A percentile compares a stretch with the other conserved stretches of the same genome.
Evolutionary conservation across 2,888 invertebrate species (phyloP).

Genomic region (Leptogaster cylindrica): DNA sequence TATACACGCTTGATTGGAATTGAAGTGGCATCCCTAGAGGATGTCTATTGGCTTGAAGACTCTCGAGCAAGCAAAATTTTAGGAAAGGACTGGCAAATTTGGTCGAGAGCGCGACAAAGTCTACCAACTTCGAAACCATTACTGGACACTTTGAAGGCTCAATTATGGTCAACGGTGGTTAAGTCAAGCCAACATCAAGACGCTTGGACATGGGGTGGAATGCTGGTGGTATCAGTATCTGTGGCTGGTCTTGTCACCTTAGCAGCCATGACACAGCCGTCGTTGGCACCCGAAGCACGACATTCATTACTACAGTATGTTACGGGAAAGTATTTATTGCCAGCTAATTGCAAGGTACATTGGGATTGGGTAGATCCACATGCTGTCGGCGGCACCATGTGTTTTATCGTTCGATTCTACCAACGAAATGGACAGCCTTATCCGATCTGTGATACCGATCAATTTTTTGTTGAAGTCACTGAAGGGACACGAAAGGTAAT

Average conservation of each 20-base stretch:
- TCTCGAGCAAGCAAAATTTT: slow-evolving; percentile 76
- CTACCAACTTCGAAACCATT: slow-evolving; percentile 82
- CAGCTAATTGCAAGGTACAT: slow-evolving; percentile 79
- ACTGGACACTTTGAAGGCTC: slow-evolving; percentile 78
- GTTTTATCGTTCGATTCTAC: slow-evolving; percentile 88
- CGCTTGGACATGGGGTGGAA: slow-evolving; percentile 92
- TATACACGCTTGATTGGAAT: slow-evolving; percentile 77
- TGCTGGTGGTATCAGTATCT: slow-evolving; percentile 88
- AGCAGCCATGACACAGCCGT: slow-evolving; percentile 90
- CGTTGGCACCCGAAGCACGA: slow-evolving; percentile 87
- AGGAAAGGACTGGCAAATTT: slow-evolving; percentile 78
- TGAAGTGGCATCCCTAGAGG: slow-evolving; percentile 85
- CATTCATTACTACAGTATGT: slow-evolving; percentile 89
- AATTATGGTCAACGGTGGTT: slow-evolving; percentile 85
- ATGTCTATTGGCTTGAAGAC: slow-evolving; percentile 90
- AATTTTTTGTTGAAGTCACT: slow-evolving; percentile 84
- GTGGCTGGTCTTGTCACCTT: slow-evolving; percentile 87
- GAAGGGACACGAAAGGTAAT: slow-evolving; percentile 80
- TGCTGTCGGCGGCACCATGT: slow-evolving; percentile 88
- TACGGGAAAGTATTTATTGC: slow-evolving; percentile 87
- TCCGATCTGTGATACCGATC: slow-evolving; percentile 92
- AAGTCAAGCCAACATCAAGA: slow-evolving; percentile 86
- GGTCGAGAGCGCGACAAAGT: slow-evolving; percentile 81
- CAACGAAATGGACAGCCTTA: slow-evolving; percentile 94
- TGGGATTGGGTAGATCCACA: slow-evolving; percentile 94